Evolutionary conservation across 2,113 vertebrate species (phyloP).

Genomic region (Neoarius graeffei): DNA sequence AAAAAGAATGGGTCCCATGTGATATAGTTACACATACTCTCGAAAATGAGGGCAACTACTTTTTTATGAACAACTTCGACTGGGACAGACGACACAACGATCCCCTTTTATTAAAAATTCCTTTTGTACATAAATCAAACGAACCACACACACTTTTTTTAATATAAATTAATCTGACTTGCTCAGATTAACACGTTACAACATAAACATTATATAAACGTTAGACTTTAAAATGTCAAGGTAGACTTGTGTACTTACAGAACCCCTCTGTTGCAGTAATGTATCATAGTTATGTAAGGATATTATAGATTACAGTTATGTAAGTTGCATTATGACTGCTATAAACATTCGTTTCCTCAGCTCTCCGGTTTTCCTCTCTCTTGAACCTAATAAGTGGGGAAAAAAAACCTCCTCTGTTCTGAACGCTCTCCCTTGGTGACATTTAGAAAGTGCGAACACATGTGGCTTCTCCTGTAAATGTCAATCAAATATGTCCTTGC

Average conservation of each 20-base stretch:
- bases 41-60: neutral
- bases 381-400: neutral
- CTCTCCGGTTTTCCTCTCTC: neutral
- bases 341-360: neutral
- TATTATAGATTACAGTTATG: conserved; percentile 6
- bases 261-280: neutral
- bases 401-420: neutral
- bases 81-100: neutral
- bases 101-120: neutral
- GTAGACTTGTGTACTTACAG: neutral
- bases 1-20: neutral
- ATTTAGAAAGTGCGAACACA: neutral
- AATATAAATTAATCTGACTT: neutral
- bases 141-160: neutral
- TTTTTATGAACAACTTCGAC: neutral
- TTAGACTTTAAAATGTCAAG: conserved; percentile 1
- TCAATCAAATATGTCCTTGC: neutral
- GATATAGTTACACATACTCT: neutral
- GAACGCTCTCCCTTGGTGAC: neutral
- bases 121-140: neutral
- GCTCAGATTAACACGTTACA: neutral
- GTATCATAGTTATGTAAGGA: conserved; percentile 5
- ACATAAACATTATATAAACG: neutral
- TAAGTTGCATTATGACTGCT: neutral
- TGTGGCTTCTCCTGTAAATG: neutral